Base-by-base conservation (phyloP, 2,797 vertebrate genomes). In the Pipistrellus kuhlii region DNA sequence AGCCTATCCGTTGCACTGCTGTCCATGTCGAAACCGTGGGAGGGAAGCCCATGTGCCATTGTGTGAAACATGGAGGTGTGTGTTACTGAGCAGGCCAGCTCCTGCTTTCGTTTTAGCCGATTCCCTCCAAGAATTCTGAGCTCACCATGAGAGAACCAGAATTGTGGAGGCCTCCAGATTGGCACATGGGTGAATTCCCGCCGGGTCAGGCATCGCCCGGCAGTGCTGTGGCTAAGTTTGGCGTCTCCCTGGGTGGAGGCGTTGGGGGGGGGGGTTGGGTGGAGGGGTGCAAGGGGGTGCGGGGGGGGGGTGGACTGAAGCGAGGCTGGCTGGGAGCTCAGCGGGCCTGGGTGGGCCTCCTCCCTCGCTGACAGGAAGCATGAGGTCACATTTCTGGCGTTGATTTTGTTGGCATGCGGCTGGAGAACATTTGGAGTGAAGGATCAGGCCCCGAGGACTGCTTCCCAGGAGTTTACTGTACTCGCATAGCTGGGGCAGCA, bases 321-420 rank as follows among this genome's bases (percentile, higher is more conserved):
- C 2, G 2, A 46, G 83, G 46, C n/a, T 64, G 83, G 59, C 69
- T 21, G 2, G 32, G 20, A 72, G 8, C 76, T 62, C 1, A 0
- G 53, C 32, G 20, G 41, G n/a, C 90, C 64, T 84, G 83, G 78
- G 44, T 53, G 96, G 94, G 76, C 87, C 93, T 91, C 91, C 78
- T 51, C 55, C 73, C 71, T 32, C 71, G 41, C 55, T 72, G 90
- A 72, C 87, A 83, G 95, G 95, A 95, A 95, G 78, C 41, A 68
- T 97, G 96, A 95, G 90, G 71, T 96, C 92, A 96, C 44, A 21
- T 69, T 90, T 87, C 85, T 96, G 96, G 96, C 93, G 94, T 85
- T 35, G 89, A 72, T 68, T 92, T 85, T 93, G 91, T 73, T 96
- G 88, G 83, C 92, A 27, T 87, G 91, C 72, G 85, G 59, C 87